Evolutionary conservation across 92 coral and sea anemone species (phyloP).

Genomic region (Pocillopora grandis): DNA sequence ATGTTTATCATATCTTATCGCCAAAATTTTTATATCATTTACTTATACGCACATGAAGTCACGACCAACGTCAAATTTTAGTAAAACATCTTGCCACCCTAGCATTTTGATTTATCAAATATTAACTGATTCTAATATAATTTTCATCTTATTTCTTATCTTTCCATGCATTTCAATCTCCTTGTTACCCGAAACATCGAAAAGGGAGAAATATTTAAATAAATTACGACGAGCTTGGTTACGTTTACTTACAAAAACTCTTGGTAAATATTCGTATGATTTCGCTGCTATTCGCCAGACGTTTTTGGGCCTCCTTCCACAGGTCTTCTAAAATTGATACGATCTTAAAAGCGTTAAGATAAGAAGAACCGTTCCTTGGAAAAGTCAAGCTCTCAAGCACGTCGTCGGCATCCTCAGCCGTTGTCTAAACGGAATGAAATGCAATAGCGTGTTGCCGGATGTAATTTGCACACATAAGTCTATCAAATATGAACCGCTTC

Average conservation of each 20-base stretch:
- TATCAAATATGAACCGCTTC: no score
- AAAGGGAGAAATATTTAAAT: no score
- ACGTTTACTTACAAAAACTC: constrained; percentile 40
- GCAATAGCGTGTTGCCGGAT: neutral
- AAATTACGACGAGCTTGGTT: neutral
- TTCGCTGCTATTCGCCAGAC: constrained; percentile 28
- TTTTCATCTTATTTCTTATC: no score
- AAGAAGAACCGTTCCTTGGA: constrained; percentile 24
- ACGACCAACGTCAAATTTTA: no score
- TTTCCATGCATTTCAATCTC: no score
- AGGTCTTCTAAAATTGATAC: constrained; percentile 59
- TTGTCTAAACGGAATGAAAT: constrained; percentile 5
- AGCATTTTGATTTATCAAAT: no score
- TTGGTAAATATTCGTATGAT: constrained; percentile 33
- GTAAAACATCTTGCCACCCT: no score
- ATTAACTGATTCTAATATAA: no score
- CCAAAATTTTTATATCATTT: no score
- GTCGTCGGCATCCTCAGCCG: constrained; percentile 33
- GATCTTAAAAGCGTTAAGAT: constrained; percentile 62
- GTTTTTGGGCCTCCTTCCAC: constrained; percentile 43
- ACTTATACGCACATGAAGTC: no score
- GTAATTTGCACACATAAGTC: no score
- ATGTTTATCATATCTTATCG: neutral
- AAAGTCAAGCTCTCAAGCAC: constrained; percentile 24
- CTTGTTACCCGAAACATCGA: no score